Conservation (phyloP, 2,888 invertebrate species). For the Byasa hedistus region DNA sequence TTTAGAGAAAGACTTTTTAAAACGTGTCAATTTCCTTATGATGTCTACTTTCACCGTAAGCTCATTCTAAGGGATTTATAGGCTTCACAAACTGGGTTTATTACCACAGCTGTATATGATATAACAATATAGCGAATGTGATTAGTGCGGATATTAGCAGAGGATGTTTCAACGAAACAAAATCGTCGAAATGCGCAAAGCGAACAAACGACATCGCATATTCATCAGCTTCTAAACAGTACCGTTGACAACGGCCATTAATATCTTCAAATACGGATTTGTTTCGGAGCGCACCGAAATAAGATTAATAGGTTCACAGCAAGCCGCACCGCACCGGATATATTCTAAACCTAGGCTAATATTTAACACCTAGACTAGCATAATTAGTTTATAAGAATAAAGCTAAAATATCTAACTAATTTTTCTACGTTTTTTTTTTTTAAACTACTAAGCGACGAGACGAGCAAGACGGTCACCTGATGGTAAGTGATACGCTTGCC, state of each 20-base stretch:
- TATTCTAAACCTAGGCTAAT: slow-evolving; percentile 34
- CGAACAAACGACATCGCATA: slow-evolving; percentile 39
- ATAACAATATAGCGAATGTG: background rate
- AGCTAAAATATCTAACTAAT: too few relatives aligned
- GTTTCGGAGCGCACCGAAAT: slow-evolving; percentile 68
- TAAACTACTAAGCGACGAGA: too few relatives aligned
- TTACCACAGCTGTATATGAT: too few relatives aligned
- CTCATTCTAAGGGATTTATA: too few relatives aligned
- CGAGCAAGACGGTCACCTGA: too few relatives aligned
- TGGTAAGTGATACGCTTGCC: too few relatives aligned
- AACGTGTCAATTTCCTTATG: too few relatives aligned
- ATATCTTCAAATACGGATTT: slow-evolving; percentile 60
- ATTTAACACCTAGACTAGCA: slow-evolving; percentile 16
- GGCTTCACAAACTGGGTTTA: too few relatives aligned
- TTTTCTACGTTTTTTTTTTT: too few relatives aligned
- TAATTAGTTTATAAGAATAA: background rate
- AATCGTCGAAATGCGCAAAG: slow-evolving; percentile 19
- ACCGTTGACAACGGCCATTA: slow-evolving; percentile 56
- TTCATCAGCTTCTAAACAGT: slow-evolving; percentile 38
- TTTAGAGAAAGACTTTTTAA: too few relatives aligned
- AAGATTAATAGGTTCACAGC: slow-evolving; percentile 66
- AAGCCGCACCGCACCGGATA: slow-evolving; percentile 55
- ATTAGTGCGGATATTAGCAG: slow-evolving; percentile 2
- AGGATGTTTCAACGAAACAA: slow-evolving; percentile 11
- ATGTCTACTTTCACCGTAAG: too few relatives aligned